Base-by-base conservation (phyloP, 2,888 invertebrate species). In the Pammene fasciana region DNA sequence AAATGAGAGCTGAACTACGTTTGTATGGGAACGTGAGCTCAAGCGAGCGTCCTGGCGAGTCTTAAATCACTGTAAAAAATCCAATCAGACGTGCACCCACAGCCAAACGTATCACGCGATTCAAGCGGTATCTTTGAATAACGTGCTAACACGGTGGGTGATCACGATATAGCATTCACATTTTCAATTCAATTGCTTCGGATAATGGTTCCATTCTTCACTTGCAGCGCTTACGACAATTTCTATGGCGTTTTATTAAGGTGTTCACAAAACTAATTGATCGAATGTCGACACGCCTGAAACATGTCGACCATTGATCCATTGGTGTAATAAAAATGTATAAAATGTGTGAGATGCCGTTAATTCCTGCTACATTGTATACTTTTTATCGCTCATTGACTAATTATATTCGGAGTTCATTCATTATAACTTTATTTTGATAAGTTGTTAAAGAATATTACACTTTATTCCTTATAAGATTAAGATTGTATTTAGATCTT, bases 381-480 rank as follows among this genome's bases (percentile, higher is more conserved):
- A 61, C 48, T 34, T 26, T 48, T 48, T 48, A 48, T 18, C 36
- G 11, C 16, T 6, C 13, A 61, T 50, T 38, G 7, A 8, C 8
- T 13, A 13, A 18, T 18, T 18, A 18, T 38, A 56, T 9, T 36
- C 46, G 48, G 36, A 11, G 7, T 46, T 60, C 34, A 34, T 16
- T 14, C 13, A 41, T 54, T 54, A 54, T 36, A 55, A 50, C 6
- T 34, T 59, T 5, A 10, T 18, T n/a, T 56, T 8, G 11, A 48
- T 61, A 61, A 38, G 38, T 50, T 38, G 38, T 38, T 50, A 16
- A 61, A 61, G 48, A 50, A 61, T 61, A 61, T 61, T 36, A 45
- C 55, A 36, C 7, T 7, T 11, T 61, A 61, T 36, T 4, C 10
- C 1, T 34, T 38, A 38, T 48, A 7, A 13, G 16, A 46, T n/a